Percentiles rank a stretch among this genome's conserved stretches.
phyloP scores from a whole-genome alignment of 2,888 invertebrate species.

The Phaedon cochleariae region DNA sequence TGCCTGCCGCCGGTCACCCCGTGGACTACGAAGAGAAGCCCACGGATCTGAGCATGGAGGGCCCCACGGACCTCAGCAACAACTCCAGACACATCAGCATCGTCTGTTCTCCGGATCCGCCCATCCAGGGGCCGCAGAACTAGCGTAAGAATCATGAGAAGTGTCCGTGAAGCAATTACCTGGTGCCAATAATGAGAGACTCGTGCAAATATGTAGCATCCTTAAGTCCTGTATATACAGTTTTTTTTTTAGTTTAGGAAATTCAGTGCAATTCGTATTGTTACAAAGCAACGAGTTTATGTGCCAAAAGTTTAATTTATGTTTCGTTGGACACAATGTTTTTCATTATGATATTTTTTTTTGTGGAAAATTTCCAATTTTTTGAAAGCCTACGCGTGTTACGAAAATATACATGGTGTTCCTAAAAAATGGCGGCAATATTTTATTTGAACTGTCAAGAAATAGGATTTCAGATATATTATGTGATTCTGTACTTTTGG shows the following conservation, averaged over 20 bases:
- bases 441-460: no score
- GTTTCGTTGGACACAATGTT: conserved; percentile 35
- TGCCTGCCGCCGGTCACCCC: conserved; percentile 13
- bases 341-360: conserved; percentile 21
- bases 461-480: no score
- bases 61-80: conserved; percentile 59
- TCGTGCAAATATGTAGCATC: conserved; percentile 40
- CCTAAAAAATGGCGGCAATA: no score
- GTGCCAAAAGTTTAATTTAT: conserved; percentile 47
- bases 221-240: conserved; percentile 44
- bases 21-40: conserved; percentile 59
- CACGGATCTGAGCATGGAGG: conserved; percentile 60
- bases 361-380: conserved; percentile 19
- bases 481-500: no score
- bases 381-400: conserved; percentile 11
- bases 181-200: conserved; percentile 43
- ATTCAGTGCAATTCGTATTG: conserved; percentile 44
- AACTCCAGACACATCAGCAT: conserved; percentile 58
- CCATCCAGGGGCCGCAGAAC: conserved; percentile 50
- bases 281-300: conserved; percentile 37
- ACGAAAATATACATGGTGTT: no score
- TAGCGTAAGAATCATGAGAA: conserved; percentile 37
- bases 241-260: conserved; percentile 38
- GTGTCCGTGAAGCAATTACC: conserved; percentile 32
- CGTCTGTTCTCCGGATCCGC: conserved; percentile 60